Evolutionary conservation across 2,888 invertebrate genomes (phyloP).

Genomic region (Tetragonisca angustula): DNA sequence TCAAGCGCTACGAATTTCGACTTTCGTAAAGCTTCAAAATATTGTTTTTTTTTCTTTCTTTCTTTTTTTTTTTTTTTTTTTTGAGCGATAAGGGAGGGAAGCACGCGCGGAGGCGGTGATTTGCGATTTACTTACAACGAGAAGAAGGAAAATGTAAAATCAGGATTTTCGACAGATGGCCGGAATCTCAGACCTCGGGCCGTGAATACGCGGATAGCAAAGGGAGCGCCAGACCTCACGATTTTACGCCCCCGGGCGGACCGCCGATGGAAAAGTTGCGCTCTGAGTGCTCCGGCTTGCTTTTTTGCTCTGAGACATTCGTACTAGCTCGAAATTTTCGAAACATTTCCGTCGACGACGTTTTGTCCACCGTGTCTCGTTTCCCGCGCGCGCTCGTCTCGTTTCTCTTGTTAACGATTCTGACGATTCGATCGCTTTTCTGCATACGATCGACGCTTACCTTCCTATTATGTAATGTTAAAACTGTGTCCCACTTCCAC

Average conservation of each 20-base stretch:
- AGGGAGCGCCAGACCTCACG: constrained; percentile 77
- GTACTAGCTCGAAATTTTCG: constrained; percentile 61
- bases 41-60: not conserved
- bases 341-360: constrained; percentile 64
- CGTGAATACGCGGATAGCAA: constrained; percentile 71
- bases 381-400: not conserved
- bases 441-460: not conserved
- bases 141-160: constrained; percentile 78
- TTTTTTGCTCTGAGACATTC: constrained; percentile 78
- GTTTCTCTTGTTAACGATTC: constrained; percentile 27
- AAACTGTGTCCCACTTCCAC: not conserved
- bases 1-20: not conserved
- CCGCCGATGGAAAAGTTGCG: constrained; percentile 83
- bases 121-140: constrained; percentile 72
- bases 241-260: constrained; percentile 81
- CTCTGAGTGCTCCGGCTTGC: constrained; percentile 81
- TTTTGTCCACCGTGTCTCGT: constrained; percentile 49
- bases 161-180: constrained; percentile 82
- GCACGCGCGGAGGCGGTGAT: constrained; percentile 32
- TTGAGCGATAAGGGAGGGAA: not conserved
- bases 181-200: constrained; percentile 81
- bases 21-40: not conserved
- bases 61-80: no score
- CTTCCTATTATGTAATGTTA: not conserved
- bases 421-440: not conserved